These are phyloP conservation scores for Drosophila affinis DNA, from an alignment of 2,888 invertebrate species.

Conservation along the genomic window DNA sequence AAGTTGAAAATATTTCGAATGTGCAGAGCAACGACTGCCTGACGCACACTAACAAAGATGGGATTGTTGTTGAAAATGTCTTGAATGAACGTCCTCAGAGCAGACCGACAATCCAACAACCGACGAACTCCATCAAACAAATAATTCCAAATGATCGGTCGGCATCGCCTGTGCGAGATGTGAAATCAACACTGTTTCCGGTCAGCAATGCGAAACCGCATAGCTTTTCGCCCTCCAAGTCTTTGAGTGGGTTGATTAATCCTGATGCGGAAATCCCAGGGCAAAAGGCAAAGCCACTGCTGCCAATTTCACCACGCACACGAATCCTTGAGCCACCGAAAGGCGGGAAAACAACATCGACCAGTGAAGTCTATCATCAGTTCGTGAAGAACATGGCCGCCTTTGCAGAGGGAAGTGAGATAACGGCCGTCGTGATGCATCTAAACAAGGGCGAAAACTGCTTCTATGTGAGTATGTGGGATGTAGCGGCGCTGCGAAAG, in stretches of 20 bases:
- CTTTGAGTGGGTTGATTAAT: conserved; percentile 6
- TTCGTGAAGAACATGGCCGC: conserved; percentile 46
- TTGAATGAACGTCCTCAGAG: background rate
- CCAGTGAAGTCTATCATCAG: conserved; percentile 30
- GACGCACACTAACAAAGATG: conserved; percentile 16
- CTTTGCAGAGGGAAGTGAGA: conserved; percentile 21
- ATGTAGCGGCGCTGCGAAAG: conserved; percentile 4
- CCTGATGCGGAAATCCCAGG: background rate
- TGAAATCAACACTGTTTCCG: background rate
- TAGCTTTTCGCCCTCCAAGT: background rate
- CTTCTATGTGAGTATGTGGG: conserved; percentile 55
- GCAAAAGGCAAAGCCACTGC: background rate
- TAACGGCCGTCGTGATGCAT: conserved; percentile 39
- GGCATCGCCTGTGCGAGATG: background rate
- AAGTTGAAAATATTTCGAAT: background rate
- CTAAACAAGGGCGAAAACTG: conserved; percentile 42
- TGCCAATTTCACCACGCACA: conserved; percentile 10
- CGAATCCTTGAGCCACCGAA: conserved; percentile 43
- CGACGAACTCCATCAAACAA: background rate
- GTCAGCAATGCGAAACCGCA: too few relatives aligned
- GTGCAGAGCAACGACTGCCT: too few relatives aligned
- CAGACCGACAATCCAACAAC: background rate
- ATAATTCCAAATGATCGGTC: background rate
- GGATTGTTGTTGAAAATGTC: conserved; percentile 23
- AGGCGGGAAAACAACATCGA: conserved; percentile 45